A percentile compares a stretch with the other conserved stretches of the same genome.
phyloP scores from a whole-genome alignment of 2,797 vertebrate genomes.

The Lithobates sylvaticus region DNA sequence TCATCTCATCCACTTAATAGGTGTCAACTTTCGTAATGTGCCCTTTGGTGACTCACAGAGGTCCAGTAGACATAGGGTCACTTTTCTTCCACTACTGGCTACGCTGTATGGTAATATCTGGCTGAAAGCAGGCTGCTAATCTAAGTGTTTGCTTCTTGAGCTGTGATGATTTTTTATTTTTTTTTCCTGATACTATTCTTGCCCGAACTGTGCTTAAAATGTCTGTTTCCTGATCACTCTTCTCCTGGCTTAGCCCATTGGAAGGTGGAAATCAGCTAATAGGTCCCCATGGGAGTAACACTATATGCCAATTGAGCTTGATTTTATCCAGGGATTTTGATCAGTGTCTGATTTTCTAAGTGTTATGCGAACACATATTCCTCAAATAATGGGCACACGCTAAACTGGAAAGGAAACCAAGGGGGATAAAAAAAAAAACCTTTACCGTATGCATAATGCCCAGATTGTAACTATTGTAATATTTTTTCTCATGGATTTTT shows the following conservation, averaged over 20 bases:
- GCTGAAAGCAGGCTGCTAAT: not conserved
- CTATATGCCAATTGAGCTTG: conserved; percentile 40
- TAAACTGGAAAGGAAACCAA: not conserved
- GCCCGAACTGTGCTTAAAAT: conserved; percentile 28
- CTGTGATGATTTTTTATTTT: conserved; percentile 5
- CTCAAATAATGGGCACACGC: not conserved
- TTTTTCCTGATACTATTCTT: conserved; percentile 20
- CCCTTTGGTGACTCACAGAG: not conserved
- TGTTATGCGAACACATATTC: conserved; percentile 41
- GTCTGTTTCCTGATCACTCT: conserved; percentile 31
- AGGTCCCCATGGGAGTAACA: conserved; percentile 43
- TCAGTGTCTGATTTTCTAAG: conserved; percentile 42
- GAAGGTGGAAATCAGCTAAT: conserved; percentile 52
- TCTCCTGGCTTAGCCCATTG: conserved; percentile 25
- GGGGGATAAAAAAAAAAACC: not conserved
- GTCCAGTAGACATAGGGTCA: not conserved
- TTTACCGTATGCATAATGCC: not conserved
- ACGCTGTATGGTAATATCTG: not conserved
- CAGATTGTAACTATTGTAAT: not conserved
- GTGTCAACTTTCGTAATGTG: not conserved
- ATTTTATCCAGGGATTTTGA: conserved; percentile 48
- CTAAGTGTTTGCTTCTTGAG: conserved; percentile 13
- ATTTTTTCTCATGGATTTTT: not conserved
- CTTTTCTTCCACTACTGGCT: not conserved
- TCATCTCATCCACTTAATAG: not conserved